Evolutionary conservation across 2,888 invertebrate species (phyloP), one percentile per base, ranked within the genome.

Genomic region (Andrena camellia): DNA sequence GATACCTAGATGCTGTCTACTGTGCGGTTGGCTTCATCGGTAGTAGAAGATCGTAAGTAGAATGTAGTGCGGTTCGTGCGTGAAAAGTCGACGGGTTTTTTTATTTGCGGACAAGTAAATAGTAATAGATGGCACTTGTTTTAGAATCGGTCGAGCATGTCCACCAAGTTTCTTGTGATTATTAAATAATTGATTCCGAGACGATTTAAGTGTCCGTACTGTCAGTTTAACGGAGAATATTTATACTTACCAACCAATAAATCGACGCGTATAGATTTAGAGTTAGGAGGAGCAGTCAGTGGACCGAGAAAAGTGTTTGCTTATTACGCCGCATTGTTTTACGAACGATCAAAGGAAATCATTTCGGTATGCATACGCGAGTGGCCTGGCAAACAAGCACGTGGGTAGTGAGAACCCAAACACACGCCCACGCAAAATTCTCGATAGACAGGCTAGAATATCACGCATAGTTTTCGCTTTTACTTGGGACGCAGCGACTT

Each of bases 351-450:
- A 7, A 8, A n/a, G 10, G 1, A 13, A 0, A 17, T 26, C 0
- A 20, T 52, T 63, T 66, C 4, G 8, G 60, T 6, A 63, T 6
- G 6, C 63, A 29, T 59, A 60, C 33, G 7, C 42, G 23, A 64
- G 17, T 62, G 23, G 13, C 0, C 42, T 13, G 59, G 54, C 42
- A 54, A 81, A 82, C 67, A 66, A 88, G 83, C 92, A 92, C 92
- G 92, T 92, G 92, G 84, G 81, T 78, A 62, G 72, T 75, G 80
- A 69, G 59, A 79, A 88, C 90, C 90, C 89, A 92, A 92, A 92
- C 90, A 92, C 72, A 89, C 92, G 84, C 92, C 92, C 90, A 92
- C 92, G 86, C 90, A 77, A 88, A 86, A 86, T 84, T 89, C 86
- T 85, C 87, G 77, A 75, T 79, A 88, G 89, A 90, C 87, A 82